These are phyloP conservation scores for Scatophagus argus DNA, from an alignment of 2,113 vertebrate genomes.

Conservation along the genomic window DNA sequence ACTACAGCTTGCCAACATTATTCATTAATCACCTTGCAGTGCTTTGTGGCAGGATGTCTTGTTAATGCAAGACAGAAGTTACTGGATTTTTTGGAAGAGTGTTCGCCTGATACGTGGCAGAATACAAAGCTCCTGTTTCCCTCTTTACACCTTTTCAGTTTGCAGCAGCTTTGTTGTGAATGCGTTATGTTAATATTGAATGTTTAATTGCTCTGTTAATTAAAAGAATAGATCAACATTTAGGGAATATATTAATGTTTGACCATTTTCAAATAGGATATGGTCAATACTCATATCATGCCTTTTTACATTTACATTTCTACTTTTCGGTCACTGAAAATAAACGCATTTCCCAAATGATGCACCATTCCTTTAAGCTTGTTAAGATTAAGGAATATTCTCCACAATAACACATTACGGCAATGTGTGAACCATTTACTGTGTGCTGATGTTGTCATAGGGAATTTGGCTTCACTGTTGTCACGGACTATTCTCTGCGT, in stretches of 20 bases:
- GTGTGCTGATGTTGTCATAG: not conserved
- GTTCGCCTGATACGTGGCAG: constrained; percentile 28
- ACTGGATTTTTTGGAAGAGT: constrained; percentile 13
- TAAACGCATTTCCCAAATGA: not conserved
- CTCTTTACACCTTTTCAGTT: not conserved
- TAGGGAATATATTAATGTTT: too few species aligned
- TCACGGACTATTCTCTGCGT: not conserved
- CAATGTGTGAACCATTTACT: not conserved
- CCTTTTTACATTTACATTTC: not conserved
- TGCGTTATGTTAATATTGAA: not conserved
- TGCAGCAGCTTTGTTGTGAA: not conserved
- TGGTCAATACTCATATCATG: not conserved
- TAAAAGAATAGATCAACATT: not conserved
- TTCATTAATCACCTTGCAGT: constrained; percentile 63
- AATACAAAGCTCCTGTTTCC: not conserved
- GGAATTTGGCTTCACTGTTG: not conserved
- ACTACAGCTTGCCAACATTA: constrained; percentile 62
- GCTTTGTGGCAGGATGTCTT: constrained; percentile 45
- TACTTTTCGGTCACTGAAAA: too few species aligned
- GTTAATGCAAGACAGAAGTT: constrained; percentile 62
- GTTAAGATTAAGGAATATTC: not conserved
- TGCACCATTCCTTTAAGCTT: constrained; percentile 1
- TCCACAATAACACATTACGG: not conserved
- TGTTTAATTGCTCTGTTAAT: not conserved
- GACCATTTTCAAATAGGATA: not conserved